phyloP scores from a whole-genome alignment of 2,797 vertebrate genomes.

The Dermochelys coriacea region DNA sequence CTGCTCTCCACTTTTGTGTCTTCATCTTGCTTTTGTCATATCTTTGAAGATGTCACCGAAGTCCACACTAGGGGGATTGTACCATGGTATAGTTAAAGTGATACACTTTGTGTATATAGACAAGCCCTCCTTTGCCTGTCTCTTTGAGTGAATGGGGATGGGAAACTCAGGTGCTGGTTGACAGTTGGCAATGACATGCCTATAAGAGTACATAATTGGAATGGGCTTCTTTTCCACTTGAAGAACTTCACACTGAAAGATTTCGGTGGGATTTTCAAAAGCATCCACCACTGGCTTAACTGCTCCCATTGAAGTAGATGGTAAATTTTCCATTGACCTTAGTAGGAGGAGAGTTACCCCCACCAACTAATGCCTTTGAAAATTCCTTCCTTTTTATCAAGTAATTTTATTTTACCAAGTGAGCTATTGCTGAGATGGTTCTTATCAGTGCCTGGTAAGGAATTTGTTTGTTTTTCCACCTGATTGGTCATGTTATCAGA shows the following conservation, averaged over 20 bases:
- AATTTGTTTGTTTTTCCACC: not conserved
- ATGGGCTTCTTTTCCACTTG: slow-evolving; percentile 6
- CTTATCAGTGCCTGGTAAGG: slow-evolving; percentile 1
- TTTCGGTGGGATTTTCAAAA: not conserved
- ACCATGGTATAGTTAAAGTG: accelerated
- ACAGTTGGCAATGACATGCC: not conserved
- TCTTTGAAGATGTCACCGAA: not conserved
- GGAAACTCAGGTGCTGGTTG: not conserved
- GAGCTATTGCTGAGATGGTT: not conserved
- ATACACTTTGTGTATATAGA: not conserved
- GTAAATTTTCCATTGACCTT: not conserved
- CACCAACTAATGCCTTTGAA: not conserved
- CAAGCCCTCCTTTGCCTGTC: not conserved
- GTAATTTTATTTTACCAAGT: not conserved
- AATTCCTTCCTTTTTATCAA: not conserved
- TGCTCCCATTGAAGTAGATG: not conserved
- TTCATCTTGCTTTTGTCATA: not conserved
- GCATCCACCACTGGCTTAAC: not conserved
- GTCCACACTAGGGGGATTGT: not conserved
- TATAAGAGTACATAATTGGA: slow-evolving; percentile 21
- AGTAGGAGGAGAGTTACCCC: not conserved
- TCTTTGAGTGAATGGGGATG: not conserved
- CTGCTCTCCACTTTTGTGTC: not conserved
- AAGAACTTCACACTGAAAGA: not conserved
- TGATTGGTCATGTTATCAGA: not conserved